Evolutionary conservation across 1,140 invertebrate genomes (phyloP).

Genomic region (Callitettix versicolor): DNA sequence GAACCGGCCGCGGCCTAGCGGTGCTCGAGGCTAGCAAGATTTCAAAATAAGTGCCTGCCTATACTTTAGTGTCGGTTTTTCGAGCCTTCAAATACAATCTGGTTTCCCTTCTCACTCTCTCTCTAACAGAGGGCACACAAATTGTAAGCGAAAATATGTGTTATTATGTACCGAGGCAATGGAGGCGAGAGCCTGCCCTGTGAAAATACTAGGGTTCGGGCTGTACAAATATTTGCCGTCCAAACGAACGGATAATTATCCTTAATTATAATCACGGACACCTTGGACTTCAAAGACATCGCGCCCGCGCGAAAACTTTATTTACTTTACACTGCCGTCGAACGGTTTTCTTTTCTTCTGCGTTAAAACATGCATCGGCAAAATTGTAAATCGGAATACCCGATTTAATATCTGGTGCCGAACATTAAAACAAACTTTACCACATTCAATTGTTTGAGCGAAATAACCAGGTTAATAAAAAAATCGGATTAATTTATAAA

Average conservation of each 20-base stretch:
- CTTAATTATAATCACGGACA: slow-evolving; percentile 3
- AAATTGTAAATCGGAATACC: too few relatives aligned
- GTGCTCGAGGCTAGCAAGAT: slow-evolving; percentile 3
- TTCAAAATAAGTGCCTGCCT: slow-evolving; percentile 9
- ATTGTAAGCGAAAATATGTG: slow-evolving; percentile 16
- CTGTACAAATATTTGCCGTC: slow-evolving; percentile 16
- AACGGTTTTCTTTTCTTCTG: too few relatives aligned
- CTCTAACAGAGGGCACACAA: slow-evolving; percentile 7
- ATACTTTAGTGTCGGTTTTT: slow-evolving; percentile 17
- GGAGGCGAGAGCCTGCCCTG: slow-evolving; percentile 1
- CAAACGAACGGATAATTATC: slow-evolving; percentile 6
- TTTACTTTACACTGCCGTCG: too few relatives aligned
- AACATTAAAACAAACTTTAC: too few relatives aligned
- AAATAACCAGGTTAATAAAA: too few relatives aligned
- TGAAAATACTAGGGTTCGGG: slow-evolving; percentile 3
- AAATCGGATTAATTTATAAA: too few relatives aligned
- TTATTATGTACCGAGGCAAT: slow-evolving; percentile 6
- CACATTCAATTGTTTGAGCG: too few relatives aligned
- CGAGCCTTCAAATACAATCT: slow-evolving; percentile 13
- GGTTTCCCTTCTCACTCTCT: slow-evolving; percentile 1
- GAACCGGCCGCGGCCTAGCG: background rate
- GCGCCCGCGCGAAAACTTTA: too few relatives aligned
- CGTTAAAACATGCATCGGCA: too few relatives aligned
- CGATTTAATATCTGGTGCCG: too few relatives aligned
- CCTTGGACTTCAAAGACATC: background rate